These are phyloP conservation scores for Hemithea aestivaria DNA, from an alignment of 2,888 invertebrate species.

Conservation along the genomic window DNA sequence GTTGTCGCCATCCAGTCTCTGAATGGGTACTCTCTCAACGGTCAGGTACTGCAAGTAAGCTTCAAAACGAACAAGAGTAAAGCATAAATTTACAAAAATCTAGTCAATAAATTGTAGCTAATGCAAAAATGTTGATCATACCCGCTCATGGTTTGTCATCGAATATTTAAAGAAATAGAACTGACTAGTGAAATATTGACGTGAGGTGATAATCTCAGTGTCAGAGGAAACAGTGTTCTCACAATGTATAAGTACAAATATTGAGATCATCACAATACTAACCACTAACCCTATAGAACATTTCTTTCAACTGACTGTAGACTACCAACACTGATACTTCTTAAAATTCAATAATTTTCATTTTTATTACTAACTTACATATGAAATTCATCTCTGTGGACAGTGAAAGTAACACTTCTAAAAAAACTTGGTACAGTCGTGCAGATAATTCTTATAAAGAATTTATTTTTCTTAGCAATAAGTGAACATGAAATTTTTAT, in stretches of 20 bases:
- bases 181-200: conserved; percentile 46
- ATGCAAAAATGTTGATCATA: conserved; percentile 76
- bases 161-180: conserved; percentile 45
- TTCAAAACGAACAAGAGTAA: conserved; percentile 96
- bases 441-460: conserved; percentile 22
- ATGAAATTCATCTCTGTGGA: conserved; percentile 20
- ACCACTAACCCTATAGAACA: conserved; percentile 31
- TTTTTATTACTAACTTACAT: conserved; percentile 17
- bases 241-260: conserved; percentile 56
- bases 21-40: conserved; percentile 97
- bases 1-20: conserved; percentile 97
- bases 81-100: conserved; percentile 71
- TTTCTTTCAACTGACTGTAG: conserved; percentile 16
- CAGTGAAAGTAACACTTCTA: conserved; percentile 21
- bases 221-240: conserved; percentile 31
- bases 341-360: conserved; percentile 17
- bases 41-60: conserved; percentile 97
- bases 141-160: conserved; percentile 72
- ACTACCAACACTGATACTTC: conserved; percentile 13
- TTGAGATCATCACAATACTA: conserved; percentile 11
- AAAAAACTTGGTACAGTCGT: conserved; percentile 22
- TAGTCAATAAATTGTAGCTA: conserved; percentile 79
- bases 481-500: conserved; percentile 13
- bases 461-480: conserved; percentile 20
- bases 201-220: conserved; percentile 59